A percentile compares a stretch with the other conserved stretches of the same genome.
phyloP scores from a whole-genome alignment of 2,113 vertebrate genomes.

The Anthoscopus minutus region DNA sequence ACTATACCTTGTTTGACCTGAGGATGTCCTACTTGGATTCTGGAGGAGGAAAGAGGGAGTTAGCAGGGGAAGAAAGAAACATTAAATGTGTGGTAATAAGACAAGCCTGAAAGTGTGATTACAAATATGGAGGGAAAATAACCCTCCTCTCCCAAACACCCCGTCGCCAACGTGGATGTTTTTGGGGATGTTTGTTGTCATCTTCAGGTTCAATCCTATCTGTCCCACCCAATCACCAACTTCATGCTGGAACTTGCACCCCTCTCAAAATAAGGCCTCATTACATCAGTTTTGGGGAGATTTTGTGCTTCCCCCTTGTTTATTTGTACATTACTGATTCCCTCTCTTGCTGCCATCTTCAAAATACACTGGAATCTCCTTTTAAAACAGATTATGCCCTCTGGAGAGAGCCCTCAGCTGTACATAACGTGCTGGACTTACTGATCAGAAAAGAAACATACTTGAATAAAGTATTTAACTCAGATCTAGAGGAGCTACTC shows the following conservation, averaged over 20 bases:
- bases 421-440: not conserved
- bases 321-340: not conserved
- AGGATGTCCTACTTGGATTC: slow-evolving; percentile 42
- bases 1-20: slow-evolving; percentile 72
- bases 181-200: not conserved
- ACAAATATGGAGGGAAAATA: not conserved
- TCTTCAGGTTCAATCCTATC: not conserved
- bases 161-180: not conserved
- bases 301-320: not conserved
- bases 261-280: not conserved
- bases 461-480: not conserved
- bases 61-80: not conserved
- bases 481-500: not conserved
- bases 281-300: not conserved
- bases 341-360: not conserved
- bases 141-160: not conserved
- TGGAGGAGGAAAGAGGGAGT: slow-evolving; percentile 56
- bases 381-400: not conserved
- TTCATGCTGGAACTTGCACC: not conserved
- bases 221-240: not conserved
- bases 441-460: not conserved
- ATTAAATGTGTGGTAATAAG: not conserved
- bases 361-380: not conserved
- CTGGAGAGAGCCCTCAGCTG: not conserved
- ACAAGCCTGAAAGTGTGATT: not conserved